A percentile compares a stretch with the other conserved stretches of the same genome.
Evolutionary conservation across 2,888 invertebrate species (phyloP).

Genomic region (Hofmannophila pseudospretella): DNA sequence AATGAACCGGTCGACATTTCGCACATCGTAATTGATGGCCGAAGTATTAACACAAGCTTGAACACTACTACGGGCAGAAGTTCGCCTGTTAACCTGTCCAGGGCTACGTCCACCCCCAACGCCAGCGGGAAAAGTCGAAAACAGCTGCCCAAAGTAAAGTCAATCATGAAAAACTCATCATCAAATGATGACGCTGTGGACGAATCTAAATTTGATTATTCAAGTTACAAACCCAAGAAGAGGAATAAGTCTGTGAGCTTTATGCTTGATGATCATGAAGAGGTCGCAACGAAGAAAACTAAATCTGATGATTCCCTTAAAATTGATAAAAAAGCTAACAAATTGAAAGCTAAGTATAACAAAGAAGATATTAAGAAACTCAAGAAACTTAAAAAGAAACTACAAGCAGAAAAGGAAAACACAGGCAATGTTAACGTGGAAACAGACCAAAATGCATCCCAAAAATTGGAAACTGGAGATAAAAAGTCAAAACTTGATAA

Average conservation of each 20-base stretch:
- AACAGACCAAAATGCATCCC: conserved; percentile 14
- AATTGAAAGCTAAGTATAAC: conserved; percentile 15
- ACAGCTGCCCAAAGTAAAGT: conserved; percentile 32
- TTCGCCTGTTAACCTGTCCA: conserved; percentile 21
- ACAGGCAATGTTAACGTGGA: conserved; percentile 17
- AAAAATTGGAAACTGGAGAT: conserved; percentile 15
- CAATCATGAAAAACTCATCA: conserved; percentile 44
- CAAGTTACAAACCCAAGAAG: conserved; percentile 46
- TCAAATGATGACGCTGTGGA: conserved; percentile 26
- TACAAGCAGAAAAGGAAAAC: conserved; percentile 33
- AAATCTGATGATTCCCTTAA: conserved; percentile 42
- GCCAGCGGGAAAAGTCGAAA: conserved; percentile 16
- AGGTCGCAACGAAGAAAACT: conserved; percentile 44
- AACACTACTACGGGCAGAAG: conserved; percentile 13
- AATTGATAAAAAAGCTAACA: conserved; percentile 16
- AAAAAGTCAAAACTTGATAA: conserved; percentile 18
- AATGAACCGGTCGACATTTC: conserved; percentile 30
- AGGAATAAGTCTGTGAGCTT: conserved; percentile 66
- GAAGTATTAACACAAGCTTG: conserved; percentile 16
- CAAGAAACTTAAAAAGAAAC: conserved; percentile 22
- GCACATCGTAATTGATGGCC: conserved; percentile 35
- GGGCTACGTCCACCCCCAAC: conserved; percentile 41
- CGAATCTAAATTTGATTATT: conserved; percentile 14
- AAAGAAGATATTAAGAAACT: conserved; percentile 17
- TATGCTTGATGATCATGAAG: conserved; percentile 54